Evolutionary conservation across 2,113 vertebrate genomes (phyloP).

Genomic region (Cephalopterus ornatus): DNA sequence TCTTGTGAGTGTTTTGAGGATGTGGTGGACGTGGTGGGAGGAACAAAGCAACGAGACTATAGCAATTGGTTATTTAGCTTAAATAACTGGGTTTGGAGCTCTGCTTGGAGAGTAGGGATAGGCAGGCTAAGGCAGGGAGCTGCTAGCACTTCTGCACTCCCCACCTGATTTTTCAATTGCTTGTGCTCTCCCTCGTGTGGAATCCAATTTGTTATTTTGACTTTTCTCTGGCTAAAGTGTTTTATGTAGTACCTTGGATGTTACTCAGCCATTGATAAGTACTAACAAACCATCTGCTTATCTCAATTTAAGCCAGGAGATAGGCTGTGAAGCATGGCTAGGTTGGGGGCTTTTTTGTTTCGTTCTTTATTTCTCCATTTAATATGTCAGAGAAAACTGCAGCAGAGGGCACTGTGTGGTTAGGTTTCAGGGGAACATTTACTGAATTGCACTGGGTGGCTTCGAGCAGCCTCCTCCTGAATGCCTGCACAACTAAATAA

Average conservation of each 20-base stretch:
- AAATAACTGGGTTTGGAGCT: neutral
- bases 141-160: neutral
- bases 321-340: neutral
- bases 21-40: neutral
- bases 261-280: conserved; percentile 51
- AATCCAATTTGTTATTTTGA: conserved; percentile 50
- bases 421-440: conserved; percentile 51
- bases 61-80: neutral
- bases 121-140: neutral
- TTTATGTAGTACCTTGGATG: conserved; percentile 40
- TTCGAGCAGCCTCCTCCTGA: conserved; percentile 19
- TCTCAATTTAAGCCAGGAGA: conserved; percentile 46
- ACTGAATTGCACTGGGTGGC: neutral
- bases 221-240: conserved; percentile 14
- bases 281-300: conserved; percentile 53
- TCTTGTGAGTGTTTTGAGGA: neutral
- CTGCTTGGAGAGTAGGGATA: neutral
- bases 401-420: conserved; percentile 71
- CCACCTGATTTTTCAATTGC: conserved; percentile 18
- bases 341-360: neutral
- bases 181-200: neutral
- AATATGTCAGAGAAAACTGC: conserved; percentile 41
- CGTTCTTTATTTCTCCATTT: neutral
- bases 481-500: conserved; percentile 39
- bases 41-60: neutral